Evolutionary conservation across 2,113 vertebrate species (phyloP), one percentile per base, ranked within the genome.

Genomic region (Mobula hypostoma): DNA sequence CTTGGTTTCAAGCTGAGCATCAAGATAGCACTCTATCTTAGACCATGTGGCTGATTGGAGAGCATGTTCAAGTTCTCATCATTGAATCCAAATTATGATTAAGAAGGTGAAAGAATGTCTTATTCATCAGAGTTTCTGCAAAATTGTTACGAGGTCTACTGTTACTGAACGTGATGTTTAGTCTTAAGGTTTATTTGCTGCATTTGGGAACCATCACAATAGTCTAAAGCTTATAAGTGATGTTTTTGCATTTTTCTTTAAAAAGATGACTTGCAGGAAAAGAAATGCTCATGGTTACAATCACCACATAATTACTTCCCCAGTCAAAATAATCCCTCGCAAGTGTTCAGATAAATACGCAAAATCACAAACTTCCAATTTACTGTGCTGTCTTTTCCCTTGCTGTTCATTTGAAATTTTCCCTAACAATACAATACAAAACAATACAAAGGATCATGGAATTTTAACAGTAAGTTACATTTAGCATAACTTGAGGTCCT

Each of bases 61-160:
- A 66, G n/a, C 61, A 90, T 32, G 85, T 32, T 90, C 27, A 40
- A 66, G 11, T 32, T n/a, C 56, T 87, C 17, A 90, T 90, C 56
- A 11, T 61, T 87, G 48, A 87, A 61, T 21, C 83, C 56, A 87
- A 48, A 48, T 82, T 82, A 36, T 82, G 79, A 82, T 82, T 40
- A 82, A 48, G 79, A 82, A 82, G 17, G 17, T 21, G 36, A 32
- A 82, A 82, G 32, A 7, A 82, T 82, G 48, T 61, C 83, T 87
- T 48, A 87, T 87, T 87, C 56, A 87, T 87, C 11, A 87, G 56
- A 61, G 56, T 87, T 61, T 87, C 48, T 87, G 83, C 83, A 61
- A 87, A 56, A 2, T 87, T 87, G 24, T 58, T 56, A 6, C n/a
- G 56, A 87, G 56, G 83, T 87, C 8, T 27, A 29, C 83, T 58